These are phyloP conservation scores for Maniola jurtina DNA, from an alignment of 1,140 invertebrate species.

Conservation along the genomic window DNA sequence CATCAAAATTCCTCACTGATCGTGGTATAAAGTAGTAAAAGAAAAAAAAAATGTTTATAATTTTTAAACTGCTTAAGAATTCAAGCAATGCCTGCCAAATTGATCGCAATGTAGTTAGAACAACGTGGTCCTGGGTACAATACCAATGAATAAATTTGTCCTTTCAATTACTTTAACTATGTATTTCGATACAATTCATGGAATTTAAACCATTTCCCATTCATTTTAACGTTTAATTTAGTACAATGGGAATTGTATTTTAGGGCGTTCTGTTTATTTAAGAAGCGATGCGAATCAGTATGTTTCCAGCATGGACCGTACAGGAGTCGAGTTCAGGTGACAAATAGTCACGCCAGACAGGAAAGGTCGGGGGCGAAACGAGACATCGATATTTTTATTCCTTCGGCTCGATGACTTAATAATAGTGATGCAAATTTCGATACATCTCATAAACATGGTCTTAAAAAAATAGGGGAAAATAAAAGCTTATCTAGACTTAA, in stretches of 20 bases:
- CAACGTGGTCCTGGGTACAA: constrained; percentile 58
- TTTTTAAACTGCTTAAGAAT: constrained; percentile 47
- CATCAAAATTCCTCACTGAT: not conserved
- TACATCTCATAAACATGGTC: not conserved
- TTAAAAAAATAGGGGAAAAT: not conserved
- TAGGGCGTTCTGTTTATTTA: constrained; percentile 26
- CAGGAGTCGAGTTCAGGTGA: constrained; percentile 74
- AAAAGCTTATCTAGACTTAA: not conserved
- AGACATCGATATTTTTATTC: constrained; percentile 73
- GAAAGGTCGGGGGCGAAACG: constrained; percentile 61
- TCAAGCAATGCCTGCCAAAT: constrained; percentile 60
- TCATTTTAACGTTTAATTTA: constrained; percentile 31
- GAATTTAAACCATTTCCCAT: constrained; percentile 20
- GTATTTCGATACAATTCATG: constrained; percentile 1
- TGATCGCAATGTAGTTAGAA: constrained; percentile 64
- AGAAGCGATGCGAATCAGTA: constrained; percentile 66
- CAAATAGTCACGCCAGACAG: constrained; percentile 72
- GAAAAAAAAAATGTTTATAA: constrained; percentile 15
- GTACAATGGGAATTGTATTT: constrained; percentile 13
- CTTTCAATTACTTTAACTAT: not conserved
- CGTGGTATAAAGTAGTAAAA: not conserved
- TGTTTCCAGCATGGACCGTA: constrained; percentile 62
- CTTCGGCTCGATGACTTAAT: constrained; percentile 68
- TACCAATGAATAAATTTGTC: constrained; percentile 58
- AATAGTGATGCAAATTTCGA: constrained; percentile 47